Percentiles rank a stretch among this genome's conserved stretches.
These are phyloP conservation scores for Dolichallabes microphthalmus DNA, from an alignment of 2,113 vertebrate genomes.

Conservation along the genomic window DNA sequence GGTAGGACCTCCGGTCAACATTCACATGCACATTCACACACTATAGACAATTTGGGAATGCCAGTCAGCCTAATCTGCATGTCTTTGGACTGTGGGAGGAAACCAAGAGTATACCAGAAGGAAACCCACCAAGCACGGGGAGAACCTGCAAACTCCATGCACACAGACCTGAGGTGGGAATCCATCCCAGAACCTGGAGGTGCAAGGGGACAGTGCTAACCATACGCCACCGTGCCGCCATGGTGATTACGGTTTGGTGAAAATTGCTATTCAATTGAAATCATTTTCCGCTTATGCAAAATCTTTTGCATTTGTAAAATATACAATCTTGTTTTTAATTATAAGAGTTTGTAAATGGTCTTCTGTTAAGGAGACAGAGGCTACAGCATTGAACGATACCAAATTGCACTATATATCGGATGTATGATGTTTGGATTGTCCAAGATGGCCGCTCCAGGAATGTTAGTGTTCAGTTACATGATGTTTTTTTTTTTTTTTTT, in stretches of 20 bases:
- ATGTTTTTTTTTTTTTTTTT: not conserved
- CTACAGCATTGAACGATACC: not conserved
- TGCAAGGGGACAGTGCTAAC: no score
- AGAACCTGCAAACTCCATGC: no score
- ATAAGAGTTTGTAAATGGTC: not conserved
- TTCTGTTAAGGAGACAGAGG: not conserved
- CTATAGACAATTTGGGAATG: no score
- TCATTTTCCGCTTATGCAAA: not conserved
- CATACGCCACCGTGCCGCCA: no score
- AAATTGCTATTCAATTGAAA: not conserved
- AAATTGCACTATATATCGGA: not conserved
- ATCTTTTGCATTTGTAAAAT: not conserved
- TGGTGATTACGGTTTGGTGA: not conserved
- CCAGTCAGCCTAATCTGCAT: no score
- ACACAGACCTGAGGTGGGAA: no score
- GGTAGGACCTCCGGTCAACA: no score
- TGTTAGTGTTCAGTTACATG: not conserved
- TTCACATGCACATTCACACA: no score
- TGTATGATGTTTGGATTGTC: not conserved
- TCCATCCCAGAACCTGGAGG: no score
- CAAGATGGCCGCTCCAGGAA: not conserved
- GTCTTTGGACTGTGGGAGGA: no score
- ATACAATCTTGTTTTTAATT: not conserved
- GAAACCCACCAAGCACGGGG: no score
- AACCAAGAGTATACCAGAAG: no score